Evolutionary conservation across 2,797 vertebrate species (phyloP), one percentile per base, ranked within the genome.

Genomic region (Pantherophis alleghaniensis): DNA sequence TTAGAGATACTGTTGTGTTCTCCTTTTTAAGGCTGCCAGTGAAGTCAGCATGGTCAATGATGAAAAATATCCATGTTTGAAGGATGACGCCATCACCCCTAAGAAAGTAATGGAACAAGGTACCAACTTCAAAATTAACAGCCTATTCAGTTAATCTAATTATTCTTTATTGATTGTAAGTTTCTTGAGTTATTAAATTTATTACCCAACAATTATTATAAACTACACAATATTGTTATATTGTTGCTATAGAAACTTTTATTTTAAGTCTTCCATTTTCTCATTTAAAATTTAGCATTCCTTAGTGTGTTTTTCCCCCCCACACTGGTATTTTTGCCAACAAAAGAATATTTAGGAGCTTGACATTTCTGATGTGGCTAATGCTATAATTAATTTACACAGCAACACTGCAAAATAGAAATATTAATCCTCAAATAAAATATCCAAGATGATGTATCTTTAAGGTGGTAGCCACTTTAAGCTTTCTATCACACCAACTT

Each of bases 241-340:
- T 47, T 83, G 88, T 95, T 96, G 93, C 94, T 94, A 95, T 91
- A 90, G 92, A 86, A 97, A 95, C 93, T 60, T 92, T 94, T 94
- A 95, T 86, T 94, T 91, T 94, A 47, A 26, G 91, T 96, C 69
- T 95, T 79, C 86, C 86, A 94, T 94, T 57, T 94, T 87, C 91
- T 47, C 88, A 94, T 95, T 94, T 91, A 95, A 94, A 92, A 61
- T 86, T 94, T 61, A 91, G 4, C 88, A 28, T 90, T 93, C 6
- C 74, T 18, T 93, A 89, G 7, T 18, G 1, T 28, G 9, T 7
- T 51, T 51, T 2, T 95, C 96, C 95, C 32, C 32, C 96, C 28
- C 57, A 28, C 57, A n/a, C 5, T 37, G 95, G 83, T 94, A 92
- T 55, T 94, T 96, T 90, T 87, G 94, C 60, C n/a, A 88, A 88